Conservation (phyloP, 37 sponge, comb jelly and placozoan genomes). For the Ephydatia muelleri region DNA sequence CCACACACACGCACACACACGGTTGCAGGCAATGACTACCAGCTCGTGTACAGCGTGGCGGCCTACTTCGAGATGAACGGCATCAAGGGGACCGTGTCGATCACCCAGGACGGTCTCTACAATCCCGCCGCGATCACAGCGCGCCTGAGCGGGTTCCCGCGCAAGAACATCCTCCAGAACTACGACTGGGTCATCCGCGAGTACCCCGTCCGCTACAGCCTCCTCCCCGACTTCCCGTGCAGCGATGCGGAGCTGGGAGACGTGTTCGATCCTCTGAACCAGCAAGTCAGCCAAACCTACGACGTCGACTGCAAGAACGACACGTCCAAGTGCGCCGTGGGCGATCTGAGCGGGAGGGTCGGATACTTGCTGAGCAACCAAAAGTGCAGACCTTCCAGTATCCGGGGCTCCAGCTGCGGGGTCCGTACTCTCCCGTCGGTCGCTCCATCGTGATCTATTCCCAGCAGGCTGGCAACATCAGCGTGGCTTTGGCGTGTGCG, state of each 20-base stretch:
- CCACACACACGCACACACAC: not conserved
- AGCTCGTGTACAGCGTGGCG: not conserved
- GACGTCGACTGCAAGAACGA: not conserved
- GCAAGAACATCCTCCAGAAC: not conserved
- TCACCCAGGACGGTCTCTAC: constrained; percentile 28
- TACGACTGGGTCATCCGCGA: constrained; percentile 43
- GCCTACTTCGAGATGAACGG: constrained; percentile 58
- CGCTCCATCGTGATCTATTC: constrained; percentile 57
- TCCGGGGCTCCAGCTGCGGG: constrained; percentile 18
- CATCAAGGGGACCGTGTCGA: constrained; percentile 25
- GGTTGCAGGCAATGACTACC: not conserved
- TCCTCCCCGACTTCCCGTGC: constrained; percentile 41
- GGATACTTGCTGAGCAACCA: constrained; percentile 6
- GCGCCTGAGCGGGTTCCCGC: constrained; percentile 43
- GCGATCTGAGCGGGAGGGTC: constrained; percentile 28
- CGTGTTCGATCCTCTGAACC: constrained; percentile 22
- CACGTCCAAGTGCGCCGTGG: constrained; percentile 32
- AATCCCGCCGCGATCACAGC: constrained; percentile 37
- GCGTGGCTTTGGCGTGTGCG: constrained; percentile 37
- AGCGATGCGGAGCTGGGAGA: constrained; percentile 29
- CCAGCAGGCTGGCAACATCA: not conserved
- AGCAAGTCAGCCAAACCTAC: not conserved
- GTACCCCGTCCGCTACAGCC: constrained; percentile 33
- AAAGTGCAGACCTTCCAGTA: constrained; percentile 35
- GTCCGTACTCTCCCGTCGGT: constrained; percentile 45